Evolutionary conservation across 1,140 invertebrate species (phyloP).

Genomic region (Chymomyza costata): DNA sequence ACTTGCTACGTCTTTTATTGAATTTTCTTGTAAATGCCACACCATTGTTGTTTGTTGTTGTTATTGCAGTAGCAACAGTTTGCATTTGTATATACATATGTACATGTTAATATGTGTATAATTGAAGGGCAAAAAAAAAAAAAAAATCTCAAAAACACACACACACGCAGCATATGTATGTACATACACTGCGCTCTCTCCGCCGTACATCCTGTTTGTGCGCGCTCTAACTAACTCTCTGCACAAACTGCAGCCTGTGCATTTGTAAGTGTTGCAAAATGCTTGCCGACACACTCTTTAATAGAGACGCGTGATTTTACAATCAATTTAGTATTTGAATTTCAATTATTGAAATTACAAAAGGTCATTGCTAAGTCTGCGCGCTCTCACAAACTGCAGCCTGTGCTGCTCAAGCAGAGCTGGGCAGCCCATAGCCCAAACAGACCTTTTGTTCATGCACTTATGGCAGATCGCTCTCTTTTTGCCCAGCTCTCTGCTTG

Average conservation of each 20-base stretch:
- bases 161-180: background rate
- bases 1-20: background rate
- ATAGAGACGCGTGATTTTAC: constrained; percentile 23
- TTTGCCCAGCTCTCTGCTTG: too few relatives aligned
- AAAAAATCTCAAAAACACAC: background rate
- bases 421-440: too few relatives aligned
- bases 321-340: constrained; percentile 28
- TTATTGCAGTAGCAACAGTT: constrained; percentile 22
- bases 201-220: constrained; percentile 37
- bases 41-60: constrained; percentile 24
- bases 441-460: too few relatives aligned
- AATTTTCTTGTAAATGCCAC: too few relatives aligned
- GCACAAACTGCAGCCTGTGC: constrained; percentile 5
- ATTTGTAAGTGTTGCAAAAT: constrained; percentile 42
- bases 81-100: constrained; percentile 17
- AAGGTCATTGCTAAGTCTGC: too few relatives aligned
- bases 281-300: too few relatives aligned
- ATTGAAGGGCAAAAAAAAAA: background rate
- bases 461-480: too few relatives aligned
- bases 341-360: too few relatives aligned
- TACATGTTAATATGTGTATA: too few relatives aligned
- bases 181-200: too few relatives aligned
- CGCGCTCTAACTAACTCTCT: background rate
- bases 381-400: too few relatives aligned
- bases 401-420: too few relatives aligned